Evolutionary conservation across 2,888 invertebrate species (phyloP).

Genomic region (Azorinus chamasolen): DNA sequence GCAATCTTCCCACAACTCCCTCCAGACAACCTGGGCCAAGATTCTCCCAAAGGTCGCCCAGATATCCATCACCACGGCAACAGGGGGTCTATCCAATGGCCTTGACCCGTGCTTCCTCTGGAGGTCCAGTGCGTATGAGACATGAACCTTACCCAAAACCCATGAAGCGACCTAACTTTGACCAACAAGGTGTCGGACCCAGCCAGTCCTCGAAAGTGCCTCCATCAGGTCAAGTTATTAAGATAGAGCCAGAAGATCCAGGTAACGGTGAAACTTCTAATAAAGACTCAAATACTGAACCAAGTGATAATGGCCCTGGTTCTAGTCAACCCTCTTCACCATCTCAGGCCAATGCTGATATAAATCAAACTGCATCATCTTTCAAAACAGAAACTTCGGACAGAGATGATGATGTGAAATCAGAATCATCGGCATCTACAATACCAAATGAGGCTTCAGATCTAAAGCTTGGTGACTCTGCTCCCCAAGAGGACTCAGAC

Average conservation of each 20-base stretch:
- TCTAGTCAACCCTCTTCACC: slow-evolving; percentile 18
- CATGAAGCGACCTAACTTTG: slow-evolving; percentile 8
- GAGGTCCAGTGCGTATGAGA: not conserved
- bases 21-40: not conserved
- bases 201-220: not conserved
- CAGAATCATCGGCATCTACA: slow-evolving; percentile 5
- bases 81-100: not conserved
- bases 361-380: not conserved
- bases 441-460: too few species aligned
- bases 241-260: not conserved
- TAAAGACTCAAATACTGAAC: too few species aligned
- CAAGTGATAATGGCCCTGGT: not conserved
- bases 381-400: too few species aligned
- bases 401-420: slow-evolving; percentile 8
- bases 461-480: slow-evolving; percentile 18
- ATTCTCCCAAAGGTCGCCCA: not conserved
- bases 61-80: slow-evolving; percentile 10
- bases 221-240: not conserved
- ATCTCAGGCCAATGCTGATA: slow-evolving; percentile 9
- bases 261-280: not conserved
- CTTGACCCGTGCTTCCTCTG: not conserved
- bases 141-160: slow-evolving; percentile 11
- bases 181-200: not conserved
- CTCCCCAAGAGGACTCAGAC: slow-evolving; percentile 40
- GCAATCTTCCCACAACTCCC: not conserved